A percentile compares a stretch with the other conserved stretches of the same genome.
Conservation (phyloP, 2,113 vertebrate genomes). For the Stigmatopora nigra region DNA sequence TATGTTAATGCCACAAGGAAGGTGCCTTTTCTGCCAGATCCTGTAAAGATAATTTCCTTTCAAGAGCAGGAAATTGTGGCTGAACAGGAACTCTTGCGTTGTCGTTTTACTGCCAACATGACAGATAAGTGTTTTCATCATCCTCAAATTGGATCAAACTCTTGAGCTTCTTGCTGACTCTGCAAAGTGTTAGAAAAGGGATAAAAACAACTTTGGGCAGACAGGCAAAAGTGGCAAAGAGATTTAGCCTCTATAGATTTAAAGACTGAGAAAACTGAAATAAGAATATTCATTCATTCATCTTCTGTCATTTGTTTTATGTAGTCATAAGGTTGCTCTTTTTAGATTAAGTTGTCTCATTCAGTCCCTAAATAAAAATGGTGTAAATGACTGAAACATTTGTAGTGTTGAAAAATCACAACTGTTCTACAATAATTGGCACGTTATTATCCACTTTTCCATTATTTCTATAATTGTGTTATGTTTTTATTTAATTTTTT, state of each 20-base stretch:
- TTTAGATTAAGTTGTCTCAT: slow-evolving; percentile 3
- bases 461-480: neutral
- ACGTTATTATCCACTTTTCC: neutral
- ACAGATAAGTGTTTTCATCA: slow-evolving; percentile 14
- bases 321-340: neutral
- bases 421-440: neutral
- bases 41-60: slow-evolving; percentile 13
- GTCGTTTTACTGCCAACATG: slow-evolving; percentile 14
- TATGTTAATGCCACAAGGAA: slow-evolving; percentile 3
- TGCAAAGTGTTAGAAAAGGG: slow-evolving; percentile 8
- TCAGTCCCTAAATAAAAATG: slow-evolving; percentile 15
- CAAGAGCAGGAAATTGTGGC: slow-evolving; percentile 1
- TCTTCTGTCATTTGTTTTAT: neutral
- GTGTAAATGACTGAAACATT: neutral
- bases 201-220: neutral
- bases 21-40: slow-evolving; percentile 10
- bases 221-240: neutral
- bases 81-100: slow-evolving; percentile 9
- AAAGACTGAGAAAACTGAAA: no score
- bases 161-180: slow-evolving; percentile 6
- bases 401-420: slow-evolving; percentile 2
- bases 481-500: neutral
- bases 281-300: no score
- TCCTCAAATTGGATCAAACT: slow-evolving; percentile 12
- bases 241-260: no score